Evolutionary conservation across 2,797 vertebrate genomes (phyloP).

Genomic region (Micromesistius poutassou): DNA sequence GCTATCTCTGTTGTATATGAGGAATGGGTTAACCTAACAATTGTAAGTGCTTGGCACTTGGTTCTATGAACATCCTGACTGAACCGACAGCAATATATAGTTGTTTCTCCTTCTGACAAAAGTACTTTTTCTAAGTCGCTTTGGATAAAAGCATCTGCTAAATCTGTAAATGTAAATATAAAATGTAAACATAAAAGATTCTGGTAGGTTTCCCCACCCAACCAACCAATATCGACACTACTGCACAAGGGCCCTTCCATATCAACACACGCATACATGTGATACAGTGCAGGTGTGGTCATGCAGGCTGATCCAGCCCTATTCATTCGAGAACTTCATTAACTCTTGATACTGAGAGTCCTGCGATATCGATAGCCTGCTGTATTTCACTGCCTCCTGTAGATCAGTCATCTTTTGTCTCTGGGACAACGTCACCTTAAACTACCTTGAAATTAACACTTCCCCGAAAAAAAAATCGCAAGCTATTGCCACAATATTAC

Average conservation of each 20-base stretch:
- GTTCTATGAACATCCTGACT: no score
- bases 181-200: no score
- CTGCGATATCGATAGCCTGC: background rate
- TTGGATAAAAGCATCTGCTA: no score
- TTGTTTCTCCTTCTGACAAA: no score
- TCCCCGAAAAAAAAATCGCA: conserved; percentile 1
- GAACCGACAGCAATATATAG: no score
- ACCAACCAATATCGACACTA: background rate
- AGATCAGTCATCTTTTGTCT: conserved; percentile 62
- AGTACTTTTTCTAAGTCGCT: no score
- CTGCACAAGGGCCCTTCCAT: background rate
- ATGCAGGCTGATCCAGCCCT: background rate
- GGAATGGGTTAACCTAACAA: no score
- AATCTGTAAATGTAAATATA: background rate
- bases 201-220: background rate
- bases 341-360: background rate
- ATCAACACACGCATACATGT: background rate
- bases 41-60: no score
- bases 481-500: conserved; percentile 53
- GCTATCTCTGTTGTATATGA: no score
- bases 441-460: conserved; percentile 59
- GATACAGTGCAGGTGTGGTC: background rate
- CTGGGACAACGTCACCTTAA: conserved; percentile 47
- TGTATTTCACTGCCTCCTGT: conserved; percentile 40
- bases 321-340: background rate